Evolutionary conservation across 2,888 invertebrate genomes (phyloP), one percentile per base, ranked within the genome.

Genomic region (Dorcus hopei): DNA sequence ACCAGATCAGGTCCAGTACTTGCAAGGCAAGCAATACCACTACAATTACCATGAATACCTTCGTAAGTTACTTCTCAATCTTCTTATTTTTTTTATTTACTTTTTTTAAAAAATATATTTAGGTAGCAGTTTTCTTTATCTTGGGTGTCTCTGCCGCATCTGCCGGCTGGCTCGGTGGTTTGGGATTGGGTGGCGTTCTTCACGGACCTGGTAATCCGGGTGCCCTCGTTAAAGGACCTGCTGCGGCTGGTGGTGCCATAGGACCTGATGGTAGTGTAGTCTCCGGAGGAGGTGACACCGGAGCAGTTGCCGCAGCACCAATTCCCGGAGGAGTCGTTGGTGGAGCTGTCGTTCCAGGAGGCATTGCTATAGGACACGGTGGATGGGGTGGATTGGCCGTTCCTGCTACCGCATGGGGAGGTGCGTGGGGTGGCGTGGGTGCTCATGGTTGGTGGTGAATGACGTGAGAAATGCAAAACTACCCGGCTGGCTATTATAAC

Each of bases 221-320:
- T 42, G 60, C 57, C 11, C 9, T 47, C 8, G 11, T 60, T 9
- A 57, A 47, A 16, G 57, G 57, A 16, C 60, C 60, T 19, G 50
- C 51, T n/a, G 49, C 56, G 0, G 49, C 43, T 9, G 55, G 56
- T 8, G 54, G 53, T 11, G 58, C 73, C 2, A 41, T 68, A 7
- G 77, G 76, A 50, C 77, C 76, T 23, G 77, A 82, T 80, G 54
- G 76, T 72, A 49, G 79, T 79, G 26, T 80, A 79, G 42, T 79
- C 78, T 9, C 78, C 77, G 26, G 80, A 77, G 48, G 79, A 78
- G 52, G 80, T 77, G 1, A 74, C 76, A 64, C 77, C 79, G 61
- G 81, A 73, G 47, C 79, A 70, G 45, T 79, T 69, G 48, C 75
- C 67, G 62, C 77, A 74, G 14, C 80, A 75, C 57, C 76, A 55